Evolutionary conservation across 2,113 vertebrate genomes (phyloP), one percentile per base, ranked within the genome.

Genomic region (Silurus glanis): DNA sequence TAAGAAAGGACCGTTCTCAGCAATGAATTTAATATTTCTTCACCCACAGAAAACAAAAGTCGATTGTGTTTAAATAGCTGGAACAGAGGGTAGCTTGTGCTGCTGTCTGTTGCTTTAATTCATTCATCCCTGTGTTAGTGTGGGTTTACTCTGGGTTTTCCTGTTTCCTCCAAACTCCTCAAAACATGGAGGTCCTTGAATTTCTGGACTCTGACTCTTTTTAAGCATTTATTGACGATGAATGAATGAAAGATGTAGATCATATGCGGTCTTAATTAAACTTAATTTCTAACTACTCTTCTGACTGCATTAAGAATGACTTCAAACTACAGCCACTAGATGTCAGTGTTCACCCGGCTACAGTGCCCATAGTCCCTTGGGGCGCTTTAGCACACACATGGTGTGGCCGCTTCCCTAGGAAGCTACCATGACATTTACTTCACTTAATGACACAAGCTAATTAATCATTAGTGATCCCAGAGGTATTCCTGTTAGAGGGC

Each of bases 391-490:
- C 91, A 92, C 90, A 95, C 78, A 61, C 78, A 80, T 92, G 90
- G 93, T 95, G 94, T 93, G 95, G 95, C 96, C 96, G 95, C 95
- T 95, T 96, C 95, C 95, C 95, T 94, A 95, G 96, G 96, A 97
- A 96, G 96, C 96, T 95, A 87, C 94, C 95, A 94, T 96, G 97
- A 97, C 96, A 97, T 99, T 98, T 97, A 96, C 96, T 96, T 97
- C 97, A 96, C 96, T 98, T 97, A 97, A 98, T 95, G 96, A 97
- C 96, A 96, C 95, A 94, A 95, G 93, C 97, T 99, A 98, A 99
- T 99, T 97, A 98, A 98, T 98, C 97, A 99, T 98, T 97, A 98
- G 97, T 88, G 94, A 96, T 97, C 96, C 97, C 96, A 95, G 96
- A 98, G 96, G 96, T 96, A 96, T 95, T 96, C 94, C 92, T 94